Base-by-base conservation (phyloP, 2,888 invertebrate genomes). In the Papilio elwesi region DNA sequence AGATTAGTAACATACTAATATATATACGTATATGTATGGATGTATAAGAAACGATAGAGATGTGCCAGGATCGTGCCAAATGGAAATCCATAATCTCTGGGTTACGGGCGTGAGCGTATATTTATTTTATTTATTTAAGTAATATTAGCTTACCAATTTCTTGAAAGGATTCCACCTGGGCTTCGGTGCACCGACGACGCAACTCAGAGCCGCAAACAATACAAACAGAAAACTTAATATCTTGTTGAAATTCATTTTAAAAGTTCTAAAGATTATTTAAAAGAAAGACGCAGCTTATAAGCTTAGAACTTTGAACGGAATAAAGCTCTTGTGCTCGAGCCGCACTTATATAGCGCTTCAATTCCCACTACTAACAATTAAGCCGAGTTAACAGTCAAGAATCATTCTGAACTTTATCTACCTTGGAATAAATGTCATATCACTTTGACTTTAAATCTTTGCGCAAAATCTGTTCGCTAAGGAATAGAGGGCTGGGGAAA, bases 101-200 rank as follows among this genome's bases (percentile, higher is more conserved):
- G 26, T 26, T 26, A 26, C 26, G 4, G 26, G 26, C 26, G 26
- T 26, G 26, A 26, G 26, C 2, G 26, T 1, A 26, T 26, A 26
- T 26, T 26, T 26, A 26, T 26, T 26, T 26, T 26, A 26, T 26
- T 26, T 26, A 26, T 26, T 26, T 26, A 26, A 26, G 5, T 43
- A 70, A 57, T 47, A 68, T 63, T 72, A 70, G 74, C 71, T 63
- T 79, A 85, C 85, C 69, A 85, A 74, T 80, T 86, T 86, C 72
- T 85, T 84, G 52, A 84, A 85, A 0, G 80, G 76, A 75, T 86
- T 85, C 86, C 86, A 85, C 43, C 75, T 81, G 0, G 86, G 85
- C 49, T 81, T 82, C 3, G 86, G 86, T 0, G 82, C 81, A 9
- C 79, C 84, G 3, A 76, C 76, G 12, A 84, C 79, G 0, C 74